phyloP scores from a whole-genome alignment of 2,888 invertebrate species.

The Eubasilissa splendida region DNA sequence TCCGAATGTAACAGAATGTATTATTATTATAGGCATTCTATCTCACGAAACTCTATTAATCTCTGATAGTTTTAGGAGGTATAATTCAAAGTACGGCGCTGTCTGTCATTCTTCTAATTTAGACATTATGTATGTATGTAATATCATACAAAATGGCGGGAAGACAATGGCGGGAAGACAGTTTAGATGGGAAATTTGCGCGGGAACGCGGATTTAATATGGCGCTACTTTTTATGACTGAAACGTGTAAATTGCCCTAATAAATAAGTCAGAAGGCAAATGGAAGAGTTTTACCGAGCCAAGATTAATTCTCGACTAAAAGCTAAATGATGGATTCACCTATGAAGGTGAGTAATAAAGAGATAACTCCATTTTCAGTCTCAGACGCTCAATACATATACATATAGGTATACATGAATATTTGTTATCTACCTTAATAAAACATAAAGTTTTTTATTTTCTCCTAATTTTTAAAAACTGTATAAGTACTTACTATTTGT shows the following conservation, averaged over 20 bases:
- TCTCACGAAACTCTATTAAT: too few species aligned
- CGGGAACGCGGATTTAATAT: conserved; percentile 29
- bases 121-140: conserved; percentile 25
- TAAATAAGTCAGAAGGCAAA: conserved; percentile 37
- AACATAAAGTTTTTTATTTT: too few species aligned
- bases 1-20: too few species aligned
- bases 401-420: too few species aligned
- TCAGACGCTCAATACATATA: too few species aligned
- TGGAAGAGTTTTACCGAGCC: conserved; percentile 19
- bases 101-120: conserved; percentile 9
- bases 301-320: conserved; percentile 46
- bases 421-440: too few species aligned
- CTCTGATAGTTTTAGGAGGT: too few species aligned
- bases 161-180: conserved; percentile 26
- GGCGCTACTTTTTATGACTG: conserved; percentile 44
- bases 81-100: conserved; percentile 2
- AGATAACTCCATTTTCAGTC: too few species aligned
- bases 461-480: too few species aligned
- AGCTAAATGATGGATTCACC: conserved; percentile 29
- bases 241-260: conserved; percentile 50
- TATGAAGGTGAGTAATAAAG: not conserved
- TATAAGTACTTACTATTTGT: too few species aligned
- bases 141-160: conserved; percentile 28
- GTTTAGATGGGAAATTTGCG: conserved; percentile 22
- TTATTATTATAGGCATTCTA: too few species aligned